Conservation (phyloP, 2,797 vertebrate genomes). For the Hemitrygon akajei region DNA sequence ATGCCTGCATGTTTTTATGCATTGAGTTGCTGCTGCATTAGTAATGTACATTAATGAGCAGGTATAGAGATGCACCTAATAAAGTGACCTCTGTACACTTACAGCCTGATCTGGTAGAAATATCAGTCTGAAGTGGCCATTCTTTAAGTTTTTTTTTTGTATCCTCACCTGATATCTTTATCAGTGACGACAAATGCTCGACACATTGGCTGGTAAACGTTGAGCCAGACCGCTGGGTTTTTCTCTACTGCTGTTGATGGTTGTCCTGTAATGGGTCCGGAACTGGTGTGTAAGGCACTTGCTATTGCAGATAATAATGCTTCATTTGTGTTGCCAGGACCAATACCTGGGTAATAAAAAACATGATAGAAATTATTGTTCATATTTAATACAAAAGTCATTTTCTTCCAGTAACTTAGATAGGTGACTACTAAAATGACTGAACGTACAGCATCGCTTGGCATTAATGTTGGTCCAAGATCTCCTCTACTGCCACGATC, state of each 20-base stretch:
- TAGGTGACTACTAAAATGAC: not conserved
- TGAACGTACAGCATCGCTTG: not conserved
- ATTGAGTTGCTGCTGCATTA: too few relatives aligned
- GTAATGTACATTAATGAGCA: too few relatives aligned
- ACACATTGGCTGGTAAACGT: conserved; percentile 80
- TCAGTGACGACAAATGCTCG: conserved; percentile 84
- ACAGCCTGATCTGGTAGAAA: not conserved
- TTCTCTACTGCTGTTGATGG: conserved; percentile 79
- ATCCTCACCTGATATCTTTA: conserved; percentile 74
- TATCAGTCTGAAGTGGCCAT: not conserved
- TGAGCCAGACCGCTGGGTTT: conserved; percentile 86
- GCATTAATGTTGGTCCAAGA: not conserved
- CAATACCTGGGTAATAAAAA: conserved; percentile 62
- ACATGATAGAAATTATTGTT: not conserved
- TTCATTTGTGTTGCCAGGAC: conserved; percentile 72
- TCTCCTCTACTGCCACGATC: too few relatives aligned
- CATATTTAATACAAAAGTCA: not conserved
- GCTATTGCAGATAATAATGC: conserved; percentile 81
- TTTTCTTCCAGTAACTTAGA: not conserved
- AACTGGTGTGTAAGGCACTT: conserved; percentile 84
- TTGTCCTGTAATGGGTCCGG: conserved; percentile 79
- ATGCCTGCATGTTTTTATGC: too few relatives aligned
- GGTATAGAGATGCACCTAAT: too few relatives aligned
- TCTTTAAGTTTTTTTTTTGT: not conserved
- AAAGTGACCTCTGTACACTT: not conserved